Percentiles rank a stretch among this genome's conserved stretches.
Conservation (phyloP, 2,113 vertebrate genomes). For the Lontra canadensis region DNA sequence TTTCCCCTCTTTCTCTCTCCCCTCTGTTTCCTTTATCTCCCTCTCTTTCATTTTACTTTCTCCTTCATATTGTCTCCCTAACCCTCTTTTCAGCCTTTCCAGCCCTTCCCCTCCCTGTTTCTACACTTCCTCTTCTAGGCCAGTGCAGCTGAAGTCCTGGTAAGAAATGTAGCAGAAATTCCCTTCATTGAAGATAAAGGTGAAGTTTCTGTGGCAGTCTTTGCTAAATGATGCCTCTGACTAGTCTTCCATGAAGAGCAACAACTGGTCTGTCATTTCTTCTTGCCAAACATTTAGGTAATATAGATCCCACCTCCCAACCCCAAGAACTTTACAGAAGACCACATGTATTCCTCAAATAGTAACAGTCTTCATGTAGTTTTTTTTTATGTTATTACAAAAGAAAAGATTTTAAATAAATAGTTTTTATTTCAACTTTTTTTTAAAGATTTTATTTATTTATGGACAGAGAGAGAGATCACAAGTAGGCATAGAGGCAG, state of each 20-base stretch:
- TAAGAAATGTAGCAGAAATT: neutral
- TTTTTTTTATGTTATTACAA: neutral
- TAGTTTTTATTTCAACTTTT: slow-evolving; percentile 30
- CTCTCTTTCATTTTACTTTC: neutral
- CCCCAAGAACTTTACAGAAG: neutral
- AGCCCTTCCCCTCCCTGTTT: neutral
- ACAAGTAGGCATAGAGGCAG: no score
- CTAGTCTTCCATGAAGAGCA: neutral
- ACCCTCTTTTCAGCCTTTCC: neutral
- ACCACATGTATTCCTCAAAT: neutral
- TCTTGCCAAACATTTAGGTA: neutral
- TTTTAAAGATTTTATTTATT: no score
- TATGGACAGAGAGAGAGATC: no score
- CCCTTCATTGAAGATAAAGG: neutral
- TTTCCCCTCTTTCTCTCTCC: neutral
- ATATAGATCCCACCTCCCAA: neutral
- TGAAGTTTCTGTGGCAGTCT: neutral
- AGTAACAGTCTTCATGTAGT: neutral
- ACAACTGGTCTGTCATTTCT: neutral
- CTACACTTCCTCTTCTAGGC: neutral
- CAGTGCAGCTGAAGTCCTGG: neutral
- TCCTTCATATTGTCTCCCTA: neutral
- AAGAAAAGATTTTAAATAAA: slow-evolving; percentile 9
- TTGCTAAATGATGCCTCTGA: neutral
- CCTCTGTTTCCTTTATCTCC: neutral